Evolutionary conservation across 2,888 invertebrate species (phyloP), one percentile per base, ranked within the genome.

Genomic region (Antheraea yamamai): DNA sequence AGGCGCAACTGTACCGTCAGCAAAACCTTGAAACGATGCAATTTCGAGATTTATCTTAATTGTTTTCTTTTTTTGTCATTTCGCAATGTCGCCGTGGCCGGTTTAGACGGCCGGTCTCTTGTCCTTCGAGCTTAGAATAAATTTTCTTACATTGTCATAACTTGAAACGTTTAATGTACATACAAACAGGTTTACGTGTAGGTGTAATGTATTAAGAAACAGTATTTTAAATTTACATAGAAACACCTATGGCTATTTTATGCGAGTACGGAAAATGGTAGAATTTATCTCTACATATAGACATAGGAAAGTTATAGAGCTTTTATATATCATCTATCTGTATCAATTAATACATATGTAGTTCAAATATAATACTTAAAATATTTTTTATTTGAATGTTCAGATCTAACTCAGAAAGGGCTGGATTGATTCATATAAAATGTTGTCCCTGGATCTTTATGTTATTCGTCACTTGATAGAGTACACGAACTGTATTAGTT

Each of bases 21-120:
- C 87, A 84, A 72, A 79, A 80, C 79, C 84, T 84, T 84, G 84
- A 66, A 58, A 35, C 68, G 68, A 84, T 90, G 89, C 91, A 89
- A 88, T 89, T 89, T 88, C 86, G 84, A 90, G 91, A 92, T 91
- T 88, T 88, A 89, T 91, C 89, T 90, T 83, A 86, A 78, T 81
- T 81, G 79, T 81, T 83, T 75, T 72, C 71, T 71, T 75, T 75
- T 64, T 72, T 72, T 72, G 72, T 61, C 72, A 72, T 75, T 75
- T 75, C 74, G 72, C 74, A 75, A 75, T 75, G 71, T 75, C 74
- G 72, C 58, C 61, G 35, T 61, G 30, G 71, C 74, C 71, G 58
- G 71, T 71, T 75, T 70, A 70, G 70, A 39, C n/a, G 39, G 70
- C 51, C 71, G 51, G 64, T 66, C 64, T 66, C n/a, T 26, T 72